A percentile compares a stretch with the other conserved stretches of the same genome.
phyloP scores from a whole-genome alignment of 1,140 invertebrate species.

The Orchesella cincta region DNA sequence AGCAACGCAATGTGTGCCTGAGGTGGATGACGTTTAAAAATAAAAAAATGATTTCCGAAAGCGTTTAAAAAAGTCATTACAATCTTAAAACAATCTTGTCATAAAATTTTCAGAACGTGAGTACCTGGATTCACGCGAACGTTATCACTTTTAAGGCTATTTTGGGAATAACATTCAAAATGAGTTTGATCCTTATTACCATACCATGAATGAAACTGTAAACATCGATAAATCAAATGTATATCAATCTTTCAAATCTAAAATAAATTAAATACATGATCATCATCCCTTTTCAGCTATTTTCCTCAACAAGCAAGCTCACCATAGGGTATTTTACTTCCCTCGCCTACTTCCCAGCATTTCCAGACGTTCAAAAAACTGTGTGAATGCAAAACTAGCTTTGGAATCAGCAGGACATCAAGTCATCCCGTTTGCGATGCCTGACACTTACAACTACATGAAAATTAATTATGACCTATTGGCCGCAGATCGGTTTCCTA shows the following conservation, averaged over 20 bases:
- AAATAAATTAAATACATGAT: too few relatives aligned
- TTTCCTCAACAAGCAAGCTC: conserved; percentile 29
- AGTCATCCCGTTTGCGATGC: conserved; percentile 39
- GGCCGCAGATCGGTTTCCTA: conserved; percentile 34
- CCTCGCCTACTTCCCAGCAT: conserved; percentile 34
- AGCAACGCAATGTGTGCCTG: conserved; percentile 10
- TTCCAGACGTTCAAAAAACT: conserved; percentile 37
- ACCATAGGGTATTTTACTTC: conserved; percentile 43
- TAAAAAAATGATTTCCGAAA: too few relatives aligned
- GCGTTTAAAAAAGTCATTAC: too few relatives aligned
- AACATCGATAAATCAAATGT: too few relatives aligned
- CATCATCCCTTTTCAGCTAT: too few relatives aligned
- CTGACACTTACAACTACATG: conserved; percentile 20
- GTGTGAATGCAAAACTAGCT: conserved; percentile 28
- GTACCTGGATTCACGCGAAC: conserved; percentile 47
- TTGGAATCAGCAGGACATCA: conserved; percentile 42
- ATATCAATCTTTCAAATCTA: too few relatives aligned
- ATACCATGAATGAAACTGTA: conserved; percentile 49
- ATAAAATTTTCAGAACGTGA: conserved; percentile 30
- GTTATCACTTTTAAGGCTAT: conserved; percentile 34
- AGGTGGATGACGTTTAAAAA: too few relatives aligned
- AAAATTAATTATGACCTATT: conserved; percentile 23
- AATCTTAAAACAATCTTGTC: neutral
- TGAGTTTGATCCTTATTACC: conserved; percentile 46
- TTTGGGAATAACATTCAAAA: conserved; percentile 40